Base-by-base conservation (phyloP, 2,113 vertebrate genomes). In the Tympanuchus pallidicinctus region DNA sequence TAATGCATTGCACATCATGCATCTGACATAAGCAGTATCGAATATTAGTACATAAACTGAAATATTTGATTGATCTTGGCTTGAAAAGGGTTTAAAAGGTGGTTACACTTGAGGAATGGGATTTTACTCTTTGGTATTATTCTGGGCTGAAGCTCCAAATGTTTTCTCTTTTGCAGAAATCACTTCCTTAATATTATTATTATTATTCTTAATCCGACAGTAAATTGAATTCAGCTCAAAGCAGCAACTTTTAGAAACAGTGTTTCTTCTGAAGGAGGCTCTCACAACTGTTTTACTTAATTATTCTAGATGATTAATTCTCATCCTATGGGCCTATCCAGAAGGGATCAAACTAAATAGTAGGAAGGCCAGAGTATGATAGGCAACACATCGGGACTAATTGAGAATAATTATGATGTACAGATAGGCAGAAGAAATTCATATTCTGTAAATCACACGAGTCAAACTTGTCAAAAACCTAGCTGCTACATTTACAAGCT, bases 161-260 rank as follows among this genome's bases (percentile, higher is more conserved):
- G 88, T 95, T 97, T 95, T 96, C 91, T 72, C 36, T 91, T 96
- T 93, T 95, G 57, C n/a, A 74, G 89, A 89, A 96, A 95, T 96
- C 43, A 24, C 86, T 95, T 95, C 76, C 77, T 89, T 97, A 96
- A 95, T 97, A 96, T 82, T 92, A 21, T 94, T 92, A 21, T 94
- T 66, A 76, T 97, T 96, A 93, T 94, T 97, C 73, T 96, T 96
- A 74, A 95, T 43, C 92, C 86, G 76, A 83, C 92, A 95, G 82
- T 92, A 96, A 96, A 97, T 94, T 97, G 95, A 97, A 97, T 96
- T 93, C 80, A 59, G 40, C 87, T 96, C 96, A 96, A 97, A 96
- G 95, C 91, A 97, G 80, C 60, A 90, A 91, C 92, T 95, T 96
- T 70, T 92, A 93, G n/a, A 82, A 93, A 96, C 96, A 78, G 86